phyloP scores from a whole-genome alignment of 2,888 invertebrate genomes.

The Penaeus monodon region DNA sequence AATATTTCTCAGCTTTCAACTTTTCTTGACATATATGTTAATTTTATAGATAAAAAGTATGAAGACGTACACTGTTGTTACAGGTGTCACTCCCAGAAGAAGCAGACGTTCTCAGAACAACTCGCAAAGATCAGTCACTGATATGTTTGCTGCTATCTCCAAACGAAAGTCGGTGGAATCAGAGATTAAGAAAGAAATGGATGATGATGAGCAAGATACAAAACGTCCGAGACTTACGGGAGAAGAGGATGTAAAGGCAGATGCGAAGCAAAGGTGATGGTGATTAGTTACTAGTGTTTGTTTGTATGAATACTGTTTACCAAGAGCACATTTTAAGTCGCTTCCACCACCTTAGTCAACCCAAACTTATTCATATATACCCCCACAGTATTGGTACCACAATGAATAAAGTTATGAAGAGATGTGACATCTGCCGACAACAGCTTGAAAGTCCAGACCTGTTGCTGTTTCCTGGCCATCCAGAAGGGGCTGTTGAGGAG shows the following conservation, averaged over 20 bases:
- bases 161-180: constrained; percentile 17
- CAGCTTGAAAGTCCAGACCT: constrained; percentile 72
- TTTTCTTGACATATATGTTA: not conserved
- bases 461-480: constrained; percentile 80
- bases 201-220: constrained; percentile 15
- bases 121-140: constrained; percentile 29
- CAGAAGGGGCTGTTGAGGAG: constrained; percentile 82
- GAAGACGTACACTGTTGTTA: not conserved
- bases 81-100: not conserved
- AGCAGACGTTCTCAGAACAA: constrained; percentile 6
- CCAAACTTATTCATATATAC: not conserved
- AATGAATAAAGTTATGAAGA: constrained; percentile 51
- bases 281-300: not conserved
- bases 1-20: no score
- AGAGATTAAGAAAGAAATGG: constrained; percentile 37
- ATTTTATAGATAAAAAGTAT: not conserved
- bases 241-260: not conserved
- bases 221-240: not conserved
- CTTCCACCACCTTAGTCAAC: no score
- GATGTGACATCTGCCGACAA: constrained; percentile 73
- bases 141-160: constrained; percentile 12
- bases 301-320: no score
- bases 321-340: no score
- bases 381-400: not conserved
- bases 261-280: not conserved